phyloP scores from a whole-genome alignment of 2,888 invertebrate species.

The Drosophila ustulata region DNA sequence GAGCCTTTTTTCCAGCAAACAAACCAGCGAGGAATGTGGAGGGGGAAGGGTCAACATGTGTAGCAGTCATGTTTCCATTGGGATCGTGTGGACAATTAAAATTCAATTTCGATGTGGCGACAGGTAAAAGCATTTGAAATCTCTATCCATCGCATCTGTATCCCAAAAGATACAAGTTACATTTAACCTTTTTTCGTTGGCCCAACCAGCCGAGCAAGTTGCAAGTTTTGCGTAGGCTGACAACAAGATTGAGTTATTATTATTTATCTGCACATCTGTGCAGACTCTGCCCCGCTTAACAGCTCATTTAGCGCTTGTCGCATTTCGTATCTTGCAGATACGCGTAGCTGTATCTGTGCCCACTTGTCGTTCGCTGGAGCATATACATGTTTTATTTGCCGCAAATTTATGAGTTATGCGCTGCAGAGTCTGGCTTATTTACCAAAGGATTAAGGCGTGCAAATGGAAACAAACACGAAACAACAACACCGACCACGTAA shows the following conservation, averaged over 20 bases:
- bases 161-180: neutral
- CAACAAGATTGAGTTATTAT: conserved; percentile 73
- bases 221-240: conserved; percentile 48
- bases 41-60: conserved; percentile 58
- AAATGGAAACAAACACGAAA: conserved; percentile 15
- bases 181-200: conserved; percentile 27
- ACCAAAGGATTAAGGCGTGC: conserved; percentile 70
- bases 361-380: conserved; percentile 50
- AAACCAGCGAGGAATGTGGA: conserved; percentile 7
- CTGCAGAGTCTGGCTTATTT: conserved; percentile 61
- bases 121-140: conserved; percentile 40
- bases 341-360: conserved; percentile 28
- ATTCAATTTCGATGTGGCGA: conserved; percentile 74
- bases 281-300: conserved; percentile 58
- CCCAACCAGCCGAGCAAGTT: neutral
- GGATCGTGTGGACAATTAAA: conserved; percentile 64
- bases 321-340: conserved; percentile 25
- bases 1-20: conserved; percentile 52
- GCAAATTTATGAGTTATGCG: conserved; percentile 74
- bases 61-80: conserved; percentile 43
- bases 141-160: neutral
- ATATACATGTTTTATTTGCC: conserved; percentile 72
- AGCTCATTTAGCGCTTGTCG: conserved; percentile 72
- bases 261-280: conserved; percentile 60
- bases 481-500: conserved; percentile 37